Evolutionary conservation across 2,888 invertebrate genomes (phyloP), one percentile per base, ranked within the genome.

Genomic region (Galerucella calmariensis): DNA sequence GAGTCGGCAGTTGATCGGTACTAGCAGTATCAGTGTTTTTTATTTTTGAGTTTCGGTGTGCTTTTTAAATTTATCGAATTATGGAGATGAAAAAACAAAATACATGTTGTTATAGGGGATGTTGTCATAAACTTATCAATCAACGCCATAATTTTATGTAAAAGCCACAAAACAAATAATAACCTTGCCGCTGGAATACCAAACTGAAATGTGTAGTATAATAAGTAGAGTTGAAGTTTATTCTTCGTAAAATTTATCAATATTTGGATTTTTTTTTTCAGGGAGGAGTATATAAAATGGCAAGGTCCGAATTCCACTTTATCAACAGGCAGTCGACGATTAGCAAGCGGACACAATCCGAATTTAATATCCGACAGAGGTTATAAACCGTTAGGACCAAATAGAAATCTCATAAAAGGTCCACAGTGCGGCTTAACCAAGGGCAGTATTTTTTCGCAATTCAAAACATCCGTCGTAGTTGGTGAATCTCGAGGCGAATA

Each of bases 201-300:
- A 27, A 27, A 27, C 27, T 27, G 4, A 27, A 27, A 3, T 27
- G 27, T 3, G 2, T 5, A 27, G 2, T 27, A 5, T 27, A 27
- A 5, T 27, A 27, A 27, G 4, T 27, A 27, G 27, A 5, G 27
- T 4, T 27, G 27, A 4, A 5, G 27, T 58, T 66, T 69, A 41
- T 27, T 27, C 27, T 27, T 27, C 5, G 8, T 8, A 35, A 35
- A 8, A 35, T 35, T 35, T 35, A 8, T 35, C 35, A 35, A 35
- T 35, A 8, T 8, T 35, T 35, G 35, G 35, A 35, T 35, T 35
- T 8, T 68, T 71, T 46, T 24, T 75, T 78, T 63, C 67, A 95
- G 95, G 74, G 92, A 92, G 77, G 95, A 95, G 83, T 96, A 96
- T 84, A 90, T 95, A 67, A 92, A 94, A 5, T 95, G 95, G 95